phyloP scores from a whole-genome alignment of 2,113 vertebrate species.

The Hiodon tergisus region DNA sequence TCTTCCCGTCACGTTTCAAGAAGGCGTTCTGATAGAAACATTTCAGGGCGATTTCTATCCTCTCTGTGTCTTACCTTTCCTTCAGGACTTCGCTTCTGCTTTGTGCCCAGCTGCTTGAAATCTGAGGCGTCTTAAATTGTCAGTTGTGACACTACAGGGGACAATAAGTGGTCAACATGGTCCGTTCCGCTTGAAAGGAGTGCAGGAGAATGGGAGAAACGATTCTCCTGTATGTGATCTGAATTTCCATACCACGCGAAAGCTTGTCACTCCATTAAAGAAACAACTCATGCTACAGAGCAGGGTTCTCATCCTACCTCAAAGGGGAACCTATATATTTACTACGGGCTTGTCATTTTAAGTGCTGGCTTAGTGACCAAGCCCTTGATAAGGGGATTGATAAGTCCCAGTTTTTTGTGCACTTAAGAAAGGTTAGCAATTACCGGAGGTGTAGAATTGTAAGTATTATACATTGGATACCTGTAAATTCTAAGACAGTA shows the following conservation, averaged over 20 bases:
- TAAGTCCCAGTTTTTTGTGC: constrained; percentile 14
- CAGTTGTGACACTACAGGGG: constrained; percentile 9
- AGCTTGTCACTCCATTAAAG: background rate
- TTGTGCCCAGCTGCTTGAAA: background rate
- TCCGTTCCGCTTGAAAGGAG: background rate
- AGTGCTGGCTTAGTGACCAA: background rate
- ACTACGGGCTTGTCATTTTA: background rate
- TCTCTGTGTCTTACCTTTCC: background rate
- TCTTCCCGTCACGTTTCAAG: background rate
- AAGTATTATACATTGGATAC: background rate
- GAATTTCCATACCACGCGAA: constrained; percentile 1
- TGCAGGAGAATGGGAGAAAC: background rate
- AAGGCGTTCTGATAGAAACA: background rate
- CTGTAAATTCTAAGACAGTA: background rate
- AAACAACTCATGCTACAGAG: background rate
- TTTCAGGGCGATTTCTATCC: background rate
- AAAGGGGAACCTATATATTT: background rate
- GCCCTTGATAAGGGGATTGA: background rate
- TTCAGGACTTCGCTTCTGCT: background rate
- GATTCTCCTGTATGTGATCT: background rate
- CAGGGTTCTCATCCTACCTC: background rate
- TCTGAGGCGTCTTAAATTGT: background rate
- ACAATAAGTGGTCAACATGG: background rate
- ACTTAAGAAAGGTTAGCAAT: constrained; percentile 11
- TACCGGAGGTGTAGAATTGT: background rate